phyloP scores from a whole-genome alignment of 2,888 invertebrate species.

The Stictocephala bisonia region DNA sequence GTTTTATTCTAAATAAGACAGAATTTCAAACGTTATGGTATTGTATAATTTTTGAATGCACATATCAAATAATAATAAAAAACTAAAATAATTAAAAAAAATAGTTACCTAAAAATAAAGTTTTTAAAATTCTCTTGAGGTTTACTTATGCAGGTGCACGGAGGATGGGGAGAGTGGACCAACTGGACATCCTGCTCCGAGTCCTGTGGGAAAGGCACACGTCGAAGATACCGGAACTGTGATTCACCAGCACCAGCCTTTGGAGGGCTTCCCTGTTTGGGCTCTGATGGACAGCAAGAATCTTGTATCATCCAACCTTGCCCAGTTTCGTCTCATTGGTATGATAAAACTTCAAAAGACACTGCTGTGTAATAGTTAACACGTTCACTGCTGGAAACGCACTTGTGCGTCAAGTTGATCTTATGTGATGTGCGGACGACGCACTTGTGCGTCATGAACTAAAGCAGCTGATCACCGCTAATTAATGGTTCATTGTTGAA shows the following conservation, averaged over 20 bases:
- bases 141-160: conserved; percentile 62
- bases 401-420: too few species aligned
- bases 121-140: neutral
- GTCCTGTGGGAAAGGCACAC: conserved; percentile 64
- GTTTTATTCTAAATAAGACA: too few species aligned
- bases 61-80: too few species aligned
- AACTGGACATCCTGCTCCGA: conserved; percentile 65
- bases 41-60: too few species aligned
- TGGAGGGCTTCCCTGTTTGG: conserved; percentile 65
- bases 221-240: conserved; percentile 64
- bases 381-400: too few species aligned
- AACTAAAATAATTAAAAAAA: neutral
- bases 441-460: too few species aligned
- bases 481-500: too few species aligned
- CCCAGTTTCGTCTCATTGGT: conserved; percentile 65
- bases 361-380: too few species aligned
- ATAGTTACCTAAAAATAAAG: neutral
- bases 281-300: conserved; percentile 63
- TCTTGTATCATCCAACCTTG: conserved; percentile 64
- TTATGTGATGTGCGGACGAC: too few species aligned
- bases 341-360: too few species aligned
- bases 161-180: conserved; percentile 65
- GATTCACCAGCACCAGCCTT: conserved; percentile 64
- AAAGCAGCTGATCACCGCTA: too few species aligned
- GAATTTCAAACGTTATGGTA: too few species aligned